These are phyloP conservation scores for Athene noctua DNA, from an alignment of 2,113 vertebrate species.

Conservation along the genomic window DNA sequence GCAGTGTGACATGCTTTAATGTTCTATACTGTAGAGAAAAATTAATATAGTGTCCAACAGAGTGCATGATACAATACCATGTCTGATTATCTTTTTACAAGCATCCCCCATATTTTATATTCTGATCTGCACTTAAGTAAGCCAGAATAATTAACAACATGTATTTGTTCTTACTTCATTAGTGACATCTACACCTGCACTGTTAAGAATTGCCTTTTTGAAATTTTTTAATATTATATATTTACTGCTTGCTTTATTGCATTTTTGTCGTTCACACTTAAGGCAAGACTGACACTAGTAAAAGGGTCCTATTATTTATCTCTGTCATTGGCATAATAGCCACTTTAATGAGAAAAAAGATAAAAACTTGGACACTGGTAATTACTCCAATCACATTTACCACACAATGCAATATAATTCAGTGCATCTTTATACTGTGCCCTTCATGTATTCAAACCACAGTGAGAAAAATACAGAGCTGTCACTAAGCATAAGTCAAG, in stretches of 20 bases:
- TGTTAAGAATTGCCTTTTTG: background rate
- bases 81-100: background rate
- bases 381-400: conserved; percentile 43
- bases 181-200: conserved; percentile 4
- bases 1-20: background rate
- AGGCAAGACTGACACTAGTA: conserved; percentile 33
- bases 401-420: conserved; percentile 16
- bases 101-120: background rate
- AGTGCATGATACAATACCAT: background rate
- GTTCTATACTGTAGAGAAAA: background rate
- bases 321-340: background rate
- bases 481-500: conserved; percentile 68
- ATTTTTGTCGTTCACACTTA: conserved; percentile 35
- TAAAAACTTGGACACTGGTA: conserved; percentile 26
- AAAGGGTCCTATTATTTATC: conserved; percentile 48
- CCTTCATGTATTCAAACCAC: conserved; percentile 60
- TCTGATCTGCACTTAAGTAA: background rate
- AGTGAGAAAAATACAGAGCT: conserved; percentile 59
- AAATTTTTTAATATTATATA: conserved; percentile 2
- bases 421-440: background rate
- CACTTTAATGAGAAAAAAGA: conserved; percentile 11
- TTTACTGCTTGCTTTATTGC: background rate
- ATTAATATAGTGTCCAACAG: background rate
- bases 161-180: conserved; percentile 54
- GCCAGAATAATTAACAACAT: conserved; percentile 13